Conservation (phyloP, 2,888 invertebrate genomes). For the Antheraea yamamai region DNA sequence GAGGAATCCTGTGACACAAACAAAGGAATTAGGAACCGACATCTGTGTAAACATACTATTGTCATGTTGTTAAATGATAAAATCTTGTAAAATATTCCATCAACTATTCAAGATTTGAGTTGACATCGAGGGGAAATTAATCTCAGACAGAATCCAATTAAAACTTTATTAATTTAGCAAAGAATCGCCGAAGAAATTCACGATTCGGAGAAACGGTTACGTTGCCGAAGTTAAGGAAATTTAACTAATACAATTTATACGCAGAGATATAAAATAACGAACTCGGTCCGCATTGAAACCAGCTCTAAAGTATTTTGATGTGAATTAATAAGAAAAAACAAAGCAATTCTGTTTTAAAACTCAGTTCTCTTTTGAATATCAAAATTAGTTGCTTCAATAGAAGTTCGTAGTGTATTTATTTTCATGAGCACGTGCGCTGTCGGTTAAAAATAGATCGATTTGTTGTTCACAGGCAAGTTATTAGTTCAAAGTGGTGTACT, state of each 20-base stretch:
- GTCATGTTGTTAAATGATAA: slow-evolving; percentile 31
- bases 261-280: slow-evolving; percentile 57
- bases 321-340: slow-evolving; percentile 14
- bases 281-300: slow-evolving; percentile 31
- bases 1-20: slow-evolving; percentile 50
- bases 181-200: slow-evolving; percentile 64
- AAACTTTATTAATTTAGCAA: slow-evolving; percentile 79
- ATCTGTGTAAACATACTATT: slow-evolving; percentile 23
- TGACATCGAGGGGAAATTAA: slow-evolving; percentile 64
- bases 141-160: slow-evolving; percentile 74
- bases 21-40: slow-evolving; percentile 49
- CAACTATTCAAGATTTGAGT: slow-evolving; percentile 44
- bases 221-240: slow-evolving; percentile 62
- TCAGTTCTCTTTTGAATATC: slow-evolving; percentile 1
- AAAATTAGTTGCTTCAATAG: not conserved
- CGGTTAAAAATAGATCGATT: slow-evolving; percentile 59
- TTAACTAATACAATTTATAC: slow-evolving; percentile 72
- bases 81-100: slow-evolving; percentile 23
- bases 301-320: slow-evolving; percentile 20
- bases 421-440: slow-evolving; percentile 2
- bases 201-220: slow-evolving; percentile 68
- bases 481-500: slow-evolving; percentile 63
- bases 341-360: slow-evolving; percentile 16
- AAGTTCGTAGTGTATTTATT: slow-evolving; percentile 23
- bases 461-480: slow-evolving; percentile 57